These are phyloP conservation scores for Orchesella cincta DNA, from an alignment of 1,140 invertebrate species.

Conservation along the genomic window DNA sequence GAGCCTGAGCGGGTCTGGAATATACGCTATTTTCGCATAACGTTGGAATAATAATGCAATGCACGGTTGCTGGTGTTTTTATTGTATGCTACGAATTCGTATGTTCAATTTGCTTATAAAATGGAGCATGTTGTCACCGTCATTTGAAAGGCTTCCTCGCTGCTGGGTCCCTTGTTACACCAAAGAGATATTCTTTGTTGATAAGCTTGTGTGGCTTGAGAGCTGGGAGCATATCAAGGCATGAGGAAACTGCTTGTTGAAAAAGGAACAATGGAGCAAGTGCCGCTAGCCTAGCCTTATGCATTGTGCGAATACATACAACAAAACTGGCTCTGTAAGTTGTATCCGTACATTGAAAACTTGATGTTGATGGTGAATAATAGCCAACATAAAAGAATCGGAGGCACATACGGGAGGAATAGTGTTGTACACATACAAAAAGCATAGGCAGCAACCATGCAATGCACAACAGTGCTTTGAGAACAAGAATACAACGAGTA, in stretches of 20 bases:
- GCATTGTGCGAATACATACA: not conserved
- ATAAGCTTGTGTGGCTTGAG: not conserved
- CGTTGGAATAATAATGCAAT: not conserved
- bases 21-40: not conserved
- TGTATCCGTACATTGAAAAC: too few species aligned
- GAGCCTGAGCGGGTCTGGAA: not conserved
- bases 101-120: too few species aligned
- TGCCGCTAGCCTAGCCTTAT: not conserved
- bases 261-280: conserved; percentile 19
- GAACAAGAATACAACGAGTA: not conserved
- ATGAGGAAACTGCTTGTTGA: conserved; percentile 1
- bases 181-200: not conserved
- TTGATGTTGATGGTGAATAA: too few species aligned
- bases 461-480: not conserved
- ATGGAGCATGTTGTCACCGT: too few species aligned
- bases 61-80: too few species aligned
- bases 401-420: too few species aligned
- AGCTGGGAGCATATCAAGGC: not conserved
- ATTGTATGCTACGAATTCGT: too few species aligned
- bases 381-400: too few species aligned
- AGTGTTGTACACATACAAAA: too few species aligned
- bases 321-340: too few species aligned
- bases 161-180: not conserved
- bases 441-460: not conserved
- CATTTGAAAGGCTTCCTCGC: not conserved